phyloP scores from a whole-genome alignment of 64 coral and sea anemone species.

The Platygyra sinensis region DNA sequence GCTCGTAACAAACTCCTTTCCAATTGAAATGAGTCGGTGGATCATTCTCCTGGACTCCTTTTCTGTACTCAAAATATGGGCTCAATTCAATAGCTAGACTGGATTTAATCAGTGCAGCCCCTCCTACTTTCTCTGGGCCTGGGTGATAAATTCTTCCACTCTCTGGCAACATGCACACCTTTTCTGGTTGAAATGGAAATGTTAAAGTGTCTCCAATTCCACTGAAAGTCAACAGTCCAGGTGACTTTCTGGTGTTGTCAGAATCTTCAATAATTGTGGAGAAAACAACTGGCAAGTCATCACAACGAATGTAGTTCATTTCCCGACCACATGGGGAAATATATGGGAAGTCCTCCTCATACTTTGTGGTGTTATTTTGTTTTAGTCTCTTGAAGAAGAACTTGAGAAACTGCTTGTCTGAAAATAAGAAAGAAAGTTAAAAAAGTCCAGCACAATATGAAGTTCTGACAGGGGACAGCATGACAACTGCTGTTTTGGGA shows the following conservation, averaged over 20 bases:
- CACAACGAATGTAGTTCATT: slow-evolving; percentile 95
- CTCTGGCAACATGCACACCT: slow-evolving; percentile 94
- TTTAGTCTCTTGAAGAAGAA: slow-evolving; percentile 97
- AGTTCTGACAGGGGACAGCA: no score
- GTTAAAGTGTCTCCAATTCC: slow-evolving; percentile 70
- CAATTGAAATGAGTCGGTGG: slow-evolving; percentile 95
- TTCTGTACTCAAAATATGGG: slow-evolving; percentile 79
- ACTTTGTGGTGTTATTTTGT: slow-evolving; percentile 72
- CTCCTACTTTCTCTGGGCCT: slow-evolving; percentile 75
- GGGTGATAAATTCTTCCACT: slow-evolving; percentile 97
- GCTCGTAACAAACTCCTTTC: slow-evolving; percentile 84
- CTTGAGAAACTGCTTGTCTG: slow-evolving; percentile 93
- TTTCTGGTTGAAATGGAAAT: slow-evolving; percentile 85
- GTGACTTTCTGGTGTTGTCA: slow-evolving; percentile 1
- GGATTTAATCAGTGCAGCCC: slow-evolving; percentile 90
- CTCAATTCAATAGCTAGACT: slow-evolving; percentile 95
- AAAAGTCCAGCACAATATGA: no score
- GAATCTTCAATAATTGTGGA: slow-evolving; percentile 57
- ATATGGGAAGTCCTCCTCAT: slow-evolving; percentile 85
- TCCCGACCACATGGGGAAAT: slow-evolving; percentile 92
- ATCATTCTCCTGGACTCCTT: slow-evolving; percentile 74
- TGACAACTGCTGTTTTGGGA: no score
- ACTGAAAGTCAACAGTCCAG: slow-evolving; percentile 72
- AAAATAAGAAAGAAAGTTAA: slow-evolving; percentile 1
- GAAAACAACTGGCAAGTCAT: slow-evolving; percentile 95